Evolutionary conservation across 2,113 vertebrate species (phyloP), one percentile per base, ranked within the genome.

Genomic region (Trogon surrucura): DNA sequence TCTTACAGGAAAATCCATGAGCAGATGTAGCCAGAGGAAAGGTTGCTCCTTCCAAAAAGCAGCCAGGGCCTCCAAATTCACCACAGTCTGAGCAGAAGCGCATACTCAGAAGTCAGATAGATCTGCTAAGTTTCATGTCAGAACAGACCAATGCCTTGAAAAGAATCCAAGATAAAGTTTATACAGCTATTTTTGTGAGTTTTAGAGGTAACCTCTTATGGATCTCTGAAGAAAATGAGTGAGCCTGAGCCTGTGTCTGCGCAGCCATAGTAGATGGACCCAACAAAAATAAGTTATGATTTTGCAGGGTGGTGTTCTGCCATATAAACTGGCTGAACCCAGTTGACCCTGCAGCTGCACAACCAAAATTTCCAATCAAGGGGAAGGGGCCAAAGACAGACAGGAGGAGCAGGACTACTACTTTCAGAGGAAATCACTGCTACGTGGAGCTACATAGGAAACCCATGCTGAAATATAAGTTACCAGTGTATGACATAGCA

Each of bases 361-460:
- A 32, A 26, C 8, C 53, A 29, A 10, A 34, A 41, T 67, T 75
- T 86, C 67, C 62, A 75, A 2, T 26, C 32, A 34, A 41, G 50
- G 34, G 48, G 23, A 75, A 72, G 44, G 22, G 38, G 9, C 9
- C 30, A 51, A 87, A 73, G 34, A 41, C 0, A 7, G n/a, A 22
- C 6, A 25, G 12, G 5, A 8, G 26, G 8, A 41, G 20, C 0
- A 0, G 7, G 25, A 66, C 41, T 32, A 26, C 17, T 7, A 4
- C 50, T 64, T 69, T 61, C 32, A 84, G 58, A 85, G 45, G 16
- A 44, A 60, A 17, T 26, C 38, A 20, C 29, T 67, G 11, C 61
- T 44, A 18, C 6, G 27, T 25, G 32, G 18, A 64, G 30, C 32
- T 72, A 72, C 34, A 30, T 1, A 1, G 56, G 34, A 88, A 83